These are phyloP conservation scores for Galbula dea DNA, from an alignment of 2,113 vertebrate species.

Conservation along the genomic window DNA sequence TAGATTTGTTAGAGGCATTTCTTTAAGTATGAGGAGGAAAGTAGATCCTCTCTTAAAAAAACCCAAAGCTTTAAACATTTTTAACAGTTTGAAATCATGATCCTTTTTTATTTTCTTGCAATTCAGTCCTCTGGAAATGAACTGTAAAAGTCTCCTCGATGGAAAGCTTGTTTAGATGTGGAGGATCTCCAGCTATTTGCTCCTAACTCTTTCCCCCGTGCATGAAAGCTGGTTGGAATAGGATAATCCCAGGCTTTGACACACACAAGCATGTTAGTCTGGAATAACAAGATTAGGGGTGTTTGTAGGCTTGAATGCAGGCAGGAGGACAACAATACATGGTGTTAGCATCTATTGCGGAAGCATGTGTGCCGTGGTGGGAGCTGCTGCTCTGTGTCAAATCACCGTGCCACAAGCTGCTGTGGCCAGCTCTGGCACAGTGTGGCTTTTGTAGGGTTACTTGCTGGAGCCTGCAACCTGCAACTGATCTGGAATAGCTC, in stretches of 20 bases:
- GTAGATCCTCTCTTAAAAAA: not conserved
- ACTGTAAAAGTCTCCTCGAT: not conserved
- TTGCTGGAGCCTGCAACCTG: not conserved
- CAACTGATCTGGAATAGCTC: not conserved
- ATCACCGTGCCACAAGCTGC: not conserved
- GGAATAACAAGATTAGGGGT: constrained; percentile 35
- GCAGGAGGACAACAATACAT: not conserved
- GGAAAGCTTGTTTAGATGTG: not conserved
- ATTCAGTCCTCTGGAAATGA: not conserved
- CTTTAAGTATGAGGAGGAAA: not conserved
- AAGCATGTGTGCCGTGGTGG: not conserved
- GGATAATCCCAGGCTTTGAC: constrained; percentile 46
- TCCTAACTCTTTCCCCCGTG: constrained; percentile 5
- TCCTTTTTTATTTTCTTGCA: not conserved
- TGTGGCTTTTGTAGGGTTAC: not conserved
- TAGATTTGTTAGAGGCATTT: not conserved
- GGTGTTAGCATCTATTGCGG: not conserved
- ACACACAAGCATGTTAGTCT: constrained; percentile 9
- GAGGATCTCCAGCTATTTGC: constrained; percentile 33
- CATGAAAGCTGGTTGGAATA: not conserved
- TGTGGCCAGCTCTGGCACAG: not conserved
- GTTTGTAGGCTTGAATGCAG: not conserved
- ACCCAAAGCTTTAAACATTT: not conserved
- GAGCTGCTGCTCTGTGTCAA: not conserved
- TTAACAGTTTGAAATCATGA: not conserved